Evolutionary conservation across 2,113 vertebrate genomes (phyloP), one percentile per base, ranked within the genome.

Genomic region (Agelaius phoeniceus): DNA sequence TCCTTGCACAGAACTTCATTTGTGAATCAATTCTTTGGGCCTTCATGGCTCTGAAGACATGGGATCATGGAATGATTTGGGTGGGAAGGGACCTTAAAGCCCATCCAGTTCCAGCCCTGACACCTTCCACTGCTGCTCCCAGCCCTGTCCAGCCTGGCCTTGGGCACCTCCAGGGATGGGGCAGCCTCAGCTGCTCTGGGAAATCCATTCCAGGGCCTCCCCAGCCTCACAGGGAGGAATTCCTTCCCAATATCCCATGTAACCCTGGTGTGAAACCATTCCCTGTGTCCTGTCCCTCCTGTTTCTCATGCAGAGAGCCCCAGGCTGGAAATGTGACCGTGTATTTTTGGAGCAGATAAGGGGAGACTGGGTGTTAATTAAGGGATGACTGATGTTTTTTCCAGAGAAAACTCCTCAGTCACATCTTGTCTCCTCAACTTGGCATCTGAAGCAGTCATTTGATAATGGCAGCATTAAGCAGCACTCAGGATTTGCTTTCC

Each of bases 51-150:
- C 26, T 44, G 27, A 33, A 28, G 18, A 12, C 7, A 0, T 27
- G 6, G 27, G 27, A 61, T 46, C 39, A 2, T 33, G 23, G 33
- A 33, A 33, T 69, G 28, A 8, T 54, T 33, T 37, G 63, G 46
- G 17, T 27, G 1, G 18, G 63, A 46, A 69, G 9, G 39, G 84
- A 18, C 73, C 73, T 51, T 10, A 44, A 43, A 85, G 10, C 52
- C 6, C 62, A 22, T 15, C 62, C 62, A 68, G 2, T 37, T 51
- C 72, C 44, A 51, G 0, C 37, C 52, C 43, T 21, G 37, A 14
- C 72, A 67, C 31, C 16, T 76, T 11, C 52, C 37, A 6, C 62
- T 0, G 0, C 0, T 52, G 37, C 37, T 77, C 63, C 61, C 35
- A 73, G 1, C n/a, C 69, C n/a, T 2, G 3, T n/a, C 59, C 83